Conservation (phyloP, 2,797 vertebrate species). For the Hippoglossus hippoglossus region DNA sequence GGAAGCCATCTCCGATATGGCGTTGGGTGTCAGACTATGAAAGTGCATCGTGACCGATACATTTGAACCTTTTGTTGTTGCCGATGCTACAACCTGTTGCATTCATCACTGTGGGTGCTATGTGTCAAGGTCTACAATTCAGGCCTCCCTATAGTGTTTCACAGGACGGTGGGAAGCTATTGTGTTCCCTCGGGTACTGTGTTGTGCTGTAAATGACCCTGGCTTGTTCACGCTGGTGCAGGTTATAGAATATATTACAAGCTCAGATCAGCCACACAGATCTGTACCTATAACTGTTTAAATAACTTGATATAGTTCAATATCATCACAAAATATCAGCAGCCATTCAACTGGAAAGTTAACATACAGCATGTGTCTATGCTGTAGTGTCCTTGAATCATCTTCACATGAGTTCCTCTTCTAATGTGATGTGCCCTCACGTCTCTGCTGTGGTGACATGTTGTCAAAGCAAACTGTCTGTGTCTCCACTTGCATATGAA, state of each 20-base stretch:
- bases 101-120: background rate
- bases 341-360: background rate
- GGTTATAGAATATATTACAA: background rate
- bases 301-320: background rate
- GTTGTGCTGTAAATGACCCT: constrained; percentile 39
- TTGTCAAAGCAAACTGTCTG: constrained; percentile 28
- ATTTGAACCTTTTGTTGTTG: constrained; percentile 3
- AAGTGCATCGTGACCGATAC: constrained; percentile 21
- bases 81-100: background rate
- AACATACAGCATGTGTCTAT: no score
- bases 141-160: constrained; percentile 25
- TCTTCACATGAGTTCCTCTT: background rate
- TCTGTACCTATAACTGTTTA: background rate
- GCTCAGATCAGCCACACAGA: background rate
- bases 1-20: constrained; percentile 23
- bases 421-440: constrained; percentile 9
- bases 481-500: background rate
- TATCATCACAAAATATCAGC: constrained; percentile 22
- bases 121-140: background rate
- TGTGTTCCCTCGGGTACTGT: constrained; percentile 23
- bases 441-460: background rate
- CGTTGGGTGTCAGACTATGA: constrained; percentile 55
- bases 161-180: background rate
- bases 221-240: constrained; percentile 27
- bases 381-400: constrained; percentile 18